Percentiles rank a stretch among this genome's conserved stretches.
phyloP scores from a whole-genome alignment of 2,888 invertebrate species.

The Drosophila mimetica region DNA sequence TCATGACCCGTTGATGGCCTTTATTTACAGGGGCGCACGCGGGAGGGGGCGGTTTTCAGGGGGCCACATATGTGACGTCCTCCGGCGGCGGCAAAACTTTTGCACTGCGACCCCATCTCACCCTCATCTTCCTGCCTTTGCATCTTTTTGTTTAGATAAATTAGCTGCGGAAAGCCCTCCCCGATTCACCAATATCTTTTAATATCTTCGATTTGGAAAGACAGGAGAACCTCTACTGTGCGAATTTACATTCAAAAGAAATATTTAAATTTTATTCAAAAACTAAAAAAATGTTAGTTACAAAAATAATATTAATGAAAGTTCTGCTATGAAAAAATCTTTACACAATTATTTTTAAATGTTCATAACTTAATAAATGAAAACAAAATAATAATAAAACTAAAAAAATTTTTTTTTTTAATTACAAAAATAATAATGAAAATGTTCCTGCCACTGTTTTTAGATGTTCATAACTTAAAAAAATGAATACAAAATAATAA shows the following conservation, averaged over 20 bases:
- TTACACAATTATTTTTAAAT: too few species aligned
- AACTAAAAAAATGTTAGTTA: too few species aligned
- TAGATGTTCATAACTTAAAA: too few species aligned
- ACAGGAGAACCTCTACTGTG: not conserved
- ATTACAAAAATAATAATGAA: too few species aligned
- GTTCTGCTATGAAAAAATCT: too few species aligned
- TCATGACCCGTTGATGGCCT: constrained; percentile 78
- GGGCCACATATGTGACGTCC: constrained; percentile 64
- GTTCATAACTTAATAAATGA: too few species aligned
- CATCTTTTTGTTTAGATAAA: constrained; percentile 43
- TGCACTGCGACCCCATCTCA: constrained; percentile 64
- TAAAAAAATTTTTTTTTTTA: too few species aligned
- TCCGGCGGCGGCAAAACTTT: constrained; percentile 50
- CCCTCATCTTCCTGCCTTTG: constrained; percentile 21
- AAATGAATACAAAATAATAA: not conserved
- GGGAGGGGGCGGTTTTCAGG: not conserved
- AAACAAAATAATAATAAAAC: too few species aligned
- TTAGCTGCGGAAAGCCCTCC: constrained; percentile 52
- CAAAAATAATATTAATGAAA: too few species aligned
- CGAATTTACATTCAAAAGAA: not conserved
- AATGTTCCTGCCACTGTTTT: too few species aligned
- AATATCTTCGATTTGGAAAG: constrained; percentile 12
- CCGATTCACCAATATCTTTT: constrained; percentile 4
- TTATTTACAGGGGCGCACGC: constrained; percentile 37
- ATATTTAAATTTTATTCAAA: not conserved